phyloP scores from a whole-genome alignment of 2,797 vertebrate species.

The Enteromius fasciolatus region DNA sequence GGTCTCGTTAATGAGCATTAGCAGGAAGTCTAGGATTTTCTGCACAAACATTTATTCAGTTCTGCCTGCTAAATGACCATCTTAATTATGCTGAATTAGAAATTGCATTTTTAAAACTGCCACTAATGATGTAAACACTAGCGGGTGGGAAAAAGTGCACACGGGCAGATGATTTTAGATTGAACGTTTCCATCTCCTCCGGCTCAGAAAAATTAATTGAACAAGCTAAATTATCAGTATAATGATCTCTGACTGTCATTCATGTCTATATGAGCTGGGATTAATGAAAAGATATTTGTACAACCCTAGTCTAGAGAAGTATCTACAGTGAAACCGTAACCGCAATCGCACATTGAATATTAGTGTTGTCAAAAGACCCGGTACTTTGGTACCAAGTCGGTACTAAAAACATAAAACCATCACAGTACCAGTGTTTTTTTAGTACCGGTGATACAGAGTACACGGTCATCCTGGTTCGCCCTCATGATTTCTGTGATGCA shows the following conservation, averaged over 20 bases:
- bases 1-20: constrained; percentile 48
- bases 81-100: constrained; percentile 45
- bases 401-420: too few species aligned
- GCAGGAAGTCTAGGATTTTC: constrained; percentile 24
- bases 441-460: too few species aligned
- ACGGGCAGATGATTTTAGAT: neutral
- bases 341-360: neutral
- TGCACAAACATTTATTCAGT: constrained; percentile 52
- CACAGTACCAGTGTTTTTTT: too few species aligned
- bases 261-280: neutral
- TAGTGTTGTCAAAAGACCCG: too few species aligned
- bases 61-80: constrained; percentile 43
- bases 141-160: constrained; percentile 9
- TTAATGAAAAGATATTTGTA: constrained; percentile 6
- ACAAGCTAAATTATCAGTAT: constrained; percentile 32
- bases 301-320: neutral
- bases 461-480: too few species aligned
- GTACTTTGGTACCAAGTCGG: too few species aligned
- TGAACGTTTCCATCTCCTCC: neutral
- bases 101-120: constrained; percentile 46
- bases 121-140: constrained; percentile 52
- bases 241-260: constrained; percentile 3
- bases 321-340: neutral
- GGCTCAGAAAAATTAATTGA: constrained; percentile 19
- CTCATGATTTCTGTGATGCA: too few species aligned